Percentiles rank a stretch among this genome's conserved stretches.
Evolutionary conservation across 1,140 invertebrate species (phyloP).

Genomic region (Ceratosolen solmsi): DNA sequence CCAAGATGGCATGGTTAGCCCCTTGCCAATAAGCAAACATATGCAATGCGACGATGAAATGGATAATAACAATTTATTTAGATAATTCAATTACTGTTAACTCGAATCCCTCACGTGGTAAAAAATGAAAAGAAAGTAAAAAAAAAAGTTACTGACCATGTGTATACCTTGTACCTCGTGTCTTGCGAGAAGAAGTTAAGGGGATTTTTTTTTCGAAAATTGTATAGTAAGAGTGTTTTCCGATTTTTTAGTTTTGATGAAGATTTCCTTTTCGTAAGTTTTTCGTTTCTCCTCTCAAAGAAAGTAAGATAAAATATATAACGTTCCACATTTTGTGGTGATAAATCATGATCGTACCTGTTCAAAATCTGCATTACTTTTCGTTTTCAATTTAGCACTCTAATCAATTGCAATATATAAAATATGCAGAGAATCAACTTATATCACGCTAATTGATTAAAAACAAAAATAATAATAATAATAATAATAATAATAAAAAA

Average conservation of each 20-base stretch:
- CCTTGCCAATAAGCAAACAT: constrained; percentile 61
- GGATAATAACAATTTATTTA: constrained; percentile 67
- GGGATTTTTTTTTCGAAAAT: constrained; percentile 42
- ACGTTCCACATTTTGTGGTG: constrained; percentile 41
- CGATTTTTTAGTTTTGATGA: constrained; percentile 46
- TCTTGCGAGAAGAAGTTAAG: constrained; percentile 42
- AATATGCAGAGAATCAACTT: constrained; percentile 36
- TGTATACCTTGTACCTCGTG: constrained; percentile 46
- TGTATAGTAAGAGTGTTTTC: constrained; percentile 50
- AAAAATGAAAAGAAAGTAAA: constrained; percentile 56
- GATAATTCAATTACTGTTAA: constrained; percentile 66
- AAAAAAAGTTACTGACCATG: constrained; percentile 53
- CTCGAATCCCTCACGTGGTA: constrained; percentile 55
- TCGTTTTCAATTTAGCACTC: constrained; percentile 34
- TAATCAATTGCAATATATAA: constrained; percentile 20
- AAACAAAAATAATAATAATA: constrained; percentile 17
- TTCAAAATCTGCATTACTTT: constrained; percentile 32
- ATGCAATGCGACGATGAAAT: constrained; percentile 56
- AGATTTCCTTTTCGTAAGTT: constrained; percentile 32
- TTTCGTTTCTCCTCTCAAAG: constrained; percentile 41
- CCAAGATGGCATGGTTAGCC: constrained; percentile 70
- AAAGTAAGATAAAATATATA: constrained; percentile 43
- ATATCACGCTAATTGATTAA: constrained; percentile 50
- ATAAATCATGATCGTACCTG: constrained; percentile 30
- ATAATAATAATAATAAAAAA: constrained; percentile 50